These are phyloP conservation scores for Salticus scenicus DNA, from an alignment of 2,888 invertebrate genomes.

Conservation along the genomic window DNA sequence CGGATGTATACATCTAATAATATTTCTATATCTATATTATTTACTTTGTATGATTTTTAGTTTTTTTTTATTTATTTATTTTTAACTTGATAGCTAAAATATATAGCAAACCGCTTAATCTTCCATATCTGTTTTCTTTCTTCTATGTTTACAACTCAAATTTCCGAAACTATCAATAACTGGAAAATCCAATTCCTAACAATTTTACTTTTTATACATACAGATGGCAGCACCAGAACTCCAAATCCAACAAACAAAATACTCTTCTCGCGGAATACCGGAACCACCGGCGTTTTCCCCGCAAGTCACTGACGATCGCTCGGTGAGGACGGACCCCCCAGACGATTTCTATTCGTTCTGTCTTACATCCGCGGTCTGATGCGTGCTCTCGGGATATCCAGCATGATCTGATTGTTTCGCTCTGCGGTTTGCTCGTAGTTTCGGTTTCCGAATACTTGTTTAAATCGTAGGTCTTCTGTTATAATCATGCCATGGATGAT, in stretches of 20 bases:
- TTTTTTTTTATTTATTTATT: no score
- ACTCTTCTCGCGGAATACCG: background rate
- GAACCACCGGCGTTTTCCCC: background rate
- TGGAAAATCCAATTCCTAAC: no score
- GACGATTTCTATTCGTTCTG: background rate
- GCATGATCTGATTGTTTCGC: background rate
- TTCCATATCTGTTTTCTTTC: no score
- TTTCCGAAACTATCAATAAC: no score
- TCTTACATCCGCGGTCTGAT: constrained; percentile 16
- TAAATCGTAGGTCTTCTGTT: background rate
- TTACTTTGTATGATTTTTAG: no score
- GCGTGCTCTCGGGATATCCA: constrained; percentile 16
- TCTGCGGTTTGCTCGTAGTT: background rate
- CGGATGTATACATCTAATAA: no score
- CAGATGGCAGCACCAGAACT: constrained; percentile 50
- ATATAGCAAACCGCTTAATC: no score
- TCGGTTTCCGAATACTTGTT: background rate
- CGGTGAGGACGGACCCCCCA: background rate
- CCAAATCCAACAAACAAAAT: background rate
- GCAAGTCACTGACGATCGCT: background rate
- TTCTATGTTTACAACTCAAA: no score
- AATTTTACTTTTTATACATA: background rate
- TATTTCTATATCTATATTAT: no score
- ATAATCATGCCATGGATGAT: constrained; percentile 78
- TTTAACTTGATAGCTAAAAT: no score